These are phyloP conservation scores for Carposina sasakii DNA, from an alignment of 1,140 invertebrate genomes.

Conservation along the genomic window DNA sequence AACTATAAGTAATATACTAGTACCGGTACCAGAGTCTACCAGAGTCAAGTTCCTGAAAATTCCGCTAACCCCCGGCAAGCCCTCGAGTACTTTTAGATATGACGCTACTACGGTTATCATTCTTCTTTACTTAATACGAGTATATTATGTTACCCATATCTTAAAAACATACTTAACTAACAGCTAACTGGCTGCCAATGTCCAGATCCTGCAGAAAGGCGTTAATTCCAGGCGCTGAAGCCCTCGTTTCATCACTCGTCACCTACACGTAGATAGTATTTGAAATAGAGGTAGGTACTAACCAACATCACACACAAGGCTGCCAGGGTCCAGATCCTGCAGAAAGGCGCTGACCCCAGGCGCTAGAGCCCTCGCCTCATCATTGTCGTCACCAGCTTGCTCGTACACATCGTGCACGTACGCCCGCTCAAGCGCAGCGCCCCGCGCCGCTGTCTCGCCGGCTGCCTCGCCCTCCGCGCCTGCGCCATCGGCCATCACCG, in stretches of 20 bases:
- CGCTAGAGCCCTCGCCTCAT: constrained; percentile 84
- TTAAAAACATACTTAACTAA: too few species aligned
- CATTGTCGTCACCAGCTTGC: constrained; percentile 76
- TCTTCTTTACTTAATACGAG: too few species aligned
- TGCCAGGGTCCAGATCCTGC: constrained; percentile 88
- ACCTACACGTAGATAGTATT: too few species aligned
- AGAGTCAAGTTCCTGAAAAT: too few species aligned
- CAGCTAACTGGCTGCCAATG: constrained; percentile 89
- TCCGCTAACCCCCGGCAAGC: too few species aligned
- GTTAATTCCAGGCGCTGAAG: constrained; percentile 88
- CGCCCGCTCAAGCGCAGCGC: constrained; percentile 90
- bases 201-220: constrained; percentile 91
- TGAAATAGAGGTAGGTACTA: constrained; percentile 43
- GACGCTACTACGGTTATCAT: too few species aligned
- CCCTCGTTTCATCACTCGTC: too few species aligned
- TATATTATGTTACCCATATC: too few species aligned
- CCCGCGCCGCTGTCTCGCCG: constrained; percentile 62
- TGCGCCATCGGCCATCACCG: constrained; percentile 61
- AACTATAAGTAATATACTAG: too few species aligned
- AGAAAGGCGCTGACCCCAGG: constrained; percentile 91
- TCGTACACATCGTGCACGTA: constrained; percentile 97
- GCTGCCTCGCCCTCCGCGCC: constrained; percentile 35
- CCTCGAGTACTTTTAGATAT: too few species aligned
- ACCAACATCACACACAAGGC: constrained; percentile 95
- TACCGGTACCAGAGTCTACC: too few species aligned